Conservation (phyloP, 2,113 vertebrate species). For the Hyperopisus bebe region DNA sequence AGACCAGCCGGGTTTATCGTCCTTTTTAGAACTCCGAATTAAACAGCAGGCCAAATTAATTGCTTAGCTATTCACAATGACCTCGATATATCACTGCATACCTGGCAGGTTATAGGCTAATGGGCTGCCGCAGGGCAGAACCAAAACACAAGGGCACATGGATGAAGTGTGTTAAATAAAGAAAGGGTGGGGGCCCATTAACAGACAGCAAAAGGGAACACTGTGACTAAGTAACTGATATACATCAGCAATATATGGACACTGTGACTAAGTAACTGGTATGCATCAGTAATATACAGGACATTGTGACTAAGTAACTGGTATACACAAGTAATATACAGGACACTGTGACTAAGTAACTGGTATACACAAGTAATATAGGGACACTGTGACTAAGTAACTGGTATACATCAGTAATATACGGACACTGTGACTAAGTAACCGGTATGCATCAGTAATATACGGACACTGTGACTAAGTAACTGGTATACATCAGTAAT, state of each 20-base stretch:
- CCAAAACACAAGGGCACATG: not conserved
- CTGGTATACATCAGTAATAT: too few species aligned
- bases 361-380: too few species aligned
- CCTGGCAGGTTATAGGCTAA: not conserved
- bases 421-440: too few species aligned
- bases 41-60: not conserved
- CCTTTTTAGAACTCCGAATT: not conserved
- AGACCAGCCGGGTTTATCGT: not conserved
- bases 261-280: not conserved
- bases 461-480: too few species aligned
- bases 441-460: too few species aligned
- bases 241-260: not conserved
- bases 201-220: not conserved
- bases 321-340: too few species aligned
- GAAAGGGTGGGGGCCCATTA: not conserved
- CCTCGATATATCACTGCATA: not conserved
- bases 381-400: too few species aligned
- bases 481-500: too few species aligned
- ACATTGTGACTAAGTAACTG: too few species aligned
- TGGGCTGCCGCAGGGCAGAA: not conserved
- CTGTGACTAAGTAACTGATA: not conserved
- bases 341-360: too few species aligned
- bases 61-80: not conserved
- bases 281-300: too few species aligned
- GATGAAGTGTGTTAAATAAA: not conserved